These are phyloP conservation scores for Nicator chloris DNA, from an alignment of 2,113 vertebrate species.

Conservation along the genomic window DNA sequence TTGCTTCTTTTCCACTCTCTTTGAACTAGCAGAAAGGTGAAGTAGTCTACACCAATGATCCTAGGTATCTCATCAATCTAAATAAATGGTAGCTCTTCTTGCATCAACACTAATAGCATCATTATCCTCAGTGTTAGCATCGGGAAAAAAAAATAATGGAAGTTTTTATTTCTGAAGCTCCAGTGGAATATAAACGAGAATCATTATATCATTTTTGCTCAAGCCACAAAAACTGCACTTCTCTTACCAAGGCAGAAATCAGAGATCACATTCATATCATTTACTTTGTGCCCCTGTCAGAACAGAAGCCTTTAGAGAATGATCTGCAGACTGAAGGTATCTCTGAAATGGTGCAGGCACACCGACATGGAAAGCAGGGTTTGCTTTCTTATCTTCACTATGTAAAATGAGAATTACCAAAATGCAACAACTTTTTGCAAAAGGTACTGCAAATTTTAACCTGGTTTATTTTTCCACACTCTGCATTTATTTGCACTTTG, in stretches of 20 bases:
- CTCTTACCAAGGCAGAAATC: not conserved
- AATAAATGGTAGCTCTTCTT: not conserved
- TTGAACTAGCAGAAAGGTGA: not conserved
- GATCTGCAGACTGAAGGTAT: not conserved
- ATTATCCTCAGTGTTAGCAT: not conserved
- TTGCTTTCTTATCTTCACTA: not conserved
- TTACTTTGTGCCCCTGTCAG: not conserved
- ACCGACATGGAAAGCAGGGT: not conserved
- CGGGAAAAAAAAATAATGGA: not conserved
- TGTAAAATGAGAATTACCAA: not conserved
- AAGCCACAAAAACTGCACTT: not conserved
- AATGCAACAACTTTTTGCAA: not conserved
- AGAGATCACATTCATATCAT: not conserved
- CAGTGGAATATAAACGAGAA: not conserved
- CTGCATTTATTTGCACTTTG: not conserved
- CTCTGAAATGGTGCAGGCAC: not conserved
- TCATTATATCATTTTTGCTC: not conserved
- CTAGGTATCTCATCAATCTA: not conserved
- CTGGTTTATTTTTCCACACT: not conserved
- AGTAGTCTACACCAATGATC: not conserved
- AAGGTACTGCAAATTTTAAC: not conserved
- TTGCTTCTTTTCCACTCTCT: not conserved
- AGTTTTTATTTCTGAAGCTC: not conserved
- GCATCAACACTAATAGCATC: not conserved
- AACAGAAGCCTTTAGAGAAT: constrained; percentile 7